Conservation (phyloP, 2,113 vertebrate genomes). For the Bambusicola thoracicus region DNA sequence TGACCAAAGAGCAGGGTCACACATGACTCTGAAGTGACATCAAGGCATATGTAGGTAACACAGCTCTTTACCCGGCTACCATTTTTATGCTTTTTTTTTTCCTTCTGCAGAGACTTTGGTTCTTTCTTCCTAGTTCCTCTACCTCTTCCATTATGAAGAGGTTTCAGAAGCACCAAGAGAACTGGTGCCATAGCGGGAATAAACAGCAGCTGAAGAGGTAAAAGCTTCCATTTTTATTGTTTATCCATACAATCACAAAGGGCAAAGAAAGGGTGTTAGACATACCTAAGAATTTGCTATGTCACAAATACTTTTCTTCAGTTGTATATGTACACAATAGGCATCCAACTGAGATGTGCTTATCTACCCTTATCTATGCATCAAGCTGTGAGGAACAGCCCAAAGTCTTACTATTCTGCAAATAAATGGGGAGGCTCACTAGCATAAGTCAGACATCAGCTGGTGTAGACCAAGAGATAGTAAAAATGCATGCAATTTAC, state of each 20-base stretch:
- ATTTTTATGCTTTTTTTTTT: neutral
- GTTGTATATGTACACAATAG: neutral
- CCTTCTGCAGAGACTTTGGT: neutral
- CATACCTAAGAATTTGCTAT: neutral
- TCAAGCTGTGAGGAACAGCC: neutral
- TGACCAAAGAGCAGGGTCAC: neutral
- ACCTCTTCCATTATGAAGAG: neutral
- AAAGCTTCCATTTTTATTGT: neutral
- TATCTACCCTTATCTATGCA: neutral
- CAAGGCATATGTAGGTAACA: fast-evolving
- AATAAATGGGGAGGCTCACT: neutral
- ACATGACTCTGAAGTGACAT: neutral
- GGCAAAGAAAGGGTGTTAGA: neutral
- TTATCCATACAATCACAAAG: neutral
- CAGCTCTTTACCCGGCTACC: fast-evolving
- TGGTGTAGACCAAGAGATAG: constrained; percentile 1
- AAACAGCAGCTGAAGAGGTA: neutral
- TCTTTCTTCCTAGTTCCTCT: neutral
- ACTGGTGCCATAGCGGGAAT: neutral
- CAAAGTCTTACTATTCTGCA: neutral
- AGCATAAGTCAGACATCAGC: neutral
- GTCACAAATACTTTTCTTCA: constrained; percentile 3
- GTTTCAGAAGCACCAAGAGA: neutral
- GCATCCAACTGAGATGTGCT: neutral
- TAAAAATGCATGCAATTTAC: constrained; percentile 25